phyloP scores from a whole-genome alignment of 2,888 invertebrate genomes.

The Punctoribates punctum region DNA sequence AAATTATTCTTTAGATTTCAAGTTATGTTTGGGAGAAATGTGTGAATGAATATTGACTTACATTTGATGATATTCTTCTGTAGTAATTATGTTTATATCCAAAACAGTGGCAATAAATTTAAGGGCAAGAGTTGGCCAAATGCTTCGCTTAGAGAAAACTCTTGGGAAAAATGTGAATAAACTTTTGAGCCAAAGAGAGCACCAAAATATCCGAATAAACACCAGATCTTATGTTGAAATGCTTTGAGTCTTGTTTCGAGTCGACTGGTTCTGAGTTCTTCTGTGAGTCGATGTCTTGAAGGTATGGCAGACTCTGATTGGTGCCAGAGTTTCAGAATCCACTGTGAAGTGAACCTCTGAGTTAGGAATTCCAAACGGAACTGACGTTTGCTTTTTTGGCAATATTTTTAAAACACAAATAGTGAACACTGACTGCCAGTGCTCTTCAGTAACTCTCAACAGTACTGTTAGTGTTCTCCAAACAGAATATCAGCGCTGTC shows the following conservation, averaged over 20 bases:
- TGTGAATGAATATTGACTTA: not conserved
- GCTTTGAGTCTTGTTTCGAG: not conserved
- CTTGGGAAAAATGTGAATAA: not conserved
- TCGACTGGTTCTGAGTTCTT: constrained; percentile 3
- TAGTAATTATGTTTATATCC: not conserved
- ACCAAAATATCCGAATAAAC: constrained; percentile 30
- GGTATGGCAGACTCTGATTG: not conserved
- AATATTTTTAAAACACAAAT: constrained; percentile 16
- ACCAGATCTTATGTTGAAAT: not conserved
- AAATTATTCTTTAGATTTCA: no score
- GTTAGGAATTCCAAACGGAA: constrained; percentile 18
- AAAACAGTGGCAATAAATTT: not conserved
- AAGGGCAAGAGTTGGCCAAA: not conserved
- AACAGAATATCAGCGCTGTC: not conserved
- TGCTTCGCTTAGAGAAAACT: not conserved
- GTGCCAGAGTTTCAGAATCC: not conserved
- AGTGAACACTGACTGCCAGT: no score
- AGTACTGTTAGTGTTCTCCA: not conserved
- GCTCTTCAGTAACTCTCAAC: not conserved
- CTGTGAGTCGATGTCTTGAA: not conserved
- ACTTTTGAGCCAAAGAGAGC: constrained; percentile 10
- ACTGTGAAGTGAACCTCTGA: not conserved
- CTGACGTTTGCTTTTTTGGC: constrained; percentile 20
- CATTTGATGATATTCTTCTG: not conserved
- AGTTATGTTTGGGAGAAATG: no score